These are phyloP conservation scores for Acleris emargana DNA, from an alignment of 2,888 invertebrate genomes.

Conservation along the genomic window DNA sequence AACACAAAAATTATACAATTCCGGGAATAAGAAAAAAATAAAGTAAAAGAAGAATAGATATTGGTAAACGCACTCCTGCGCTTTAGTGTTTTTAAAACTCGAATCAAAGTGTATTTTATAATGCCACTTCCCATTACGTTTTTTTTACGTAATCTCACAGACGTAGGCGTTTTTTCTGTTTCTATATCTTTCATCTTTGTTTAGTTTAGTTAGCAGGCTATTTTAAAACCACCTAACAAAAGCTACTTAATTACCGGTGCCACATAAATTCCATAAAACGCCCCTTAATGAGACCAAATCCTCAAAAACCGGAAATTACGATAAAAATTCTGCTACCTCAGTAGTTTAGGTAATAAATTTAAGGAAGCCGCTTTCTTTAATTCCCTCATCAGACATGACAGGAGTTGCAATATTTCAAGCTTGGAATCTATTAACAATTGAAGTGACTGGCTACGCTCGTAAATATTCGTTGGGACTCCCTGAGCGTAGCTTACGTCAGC, in stretches of 20 bases:
- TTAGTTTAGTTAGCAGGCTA: no score
- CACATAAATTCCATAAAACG: slow-evolving; percentile 6
- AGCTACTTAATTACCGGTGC: not conserved
- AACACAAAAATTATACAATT: no score
- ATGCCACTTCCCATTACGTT: no score
- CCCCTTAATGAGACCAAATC: slow-evolving; percentile 12
- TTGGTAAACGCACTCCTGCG: no score
- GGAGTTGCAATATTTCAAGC: slow-evolving; percentile 28
- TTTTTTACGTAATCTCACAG: no score
- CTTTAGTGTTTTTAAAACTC: no score
- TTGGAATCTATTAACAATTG: slow-evolving; percentile 37
- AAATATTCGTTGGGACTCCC: slow-evolving; percentile 28
- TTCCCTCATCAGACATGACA: slow-evolving; percentile 31
- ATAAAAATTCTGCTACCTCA: slow-evolving; percentile 25
- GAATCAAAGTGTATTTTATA: no score
- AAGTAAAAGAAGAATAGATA: no score
- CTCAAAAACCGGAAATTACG: slow-evolving; percentile 22
- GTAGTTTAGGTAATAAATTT: slow-evolving; percentile 22
- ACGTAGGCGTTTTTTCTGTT: no score
- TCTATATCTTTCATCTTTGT: no score
- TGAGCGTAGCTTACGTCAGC: slow-evolving; percentile 13
- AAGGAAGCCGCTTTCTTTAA: slow-evolving; percentile 21
- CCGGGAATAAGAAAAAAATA: no score
- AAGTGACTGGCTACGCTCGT: slow-evolving; percentile 25
- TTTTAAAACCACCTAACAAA: no score